A percentile compares a stretch with the other conserved stretches of the same genome.
These are phyloP conservation scores for Apotomis betuletana DNA, from an alignment of 2,888 invertebrate species.

Conservation along the genomic window DNA sequence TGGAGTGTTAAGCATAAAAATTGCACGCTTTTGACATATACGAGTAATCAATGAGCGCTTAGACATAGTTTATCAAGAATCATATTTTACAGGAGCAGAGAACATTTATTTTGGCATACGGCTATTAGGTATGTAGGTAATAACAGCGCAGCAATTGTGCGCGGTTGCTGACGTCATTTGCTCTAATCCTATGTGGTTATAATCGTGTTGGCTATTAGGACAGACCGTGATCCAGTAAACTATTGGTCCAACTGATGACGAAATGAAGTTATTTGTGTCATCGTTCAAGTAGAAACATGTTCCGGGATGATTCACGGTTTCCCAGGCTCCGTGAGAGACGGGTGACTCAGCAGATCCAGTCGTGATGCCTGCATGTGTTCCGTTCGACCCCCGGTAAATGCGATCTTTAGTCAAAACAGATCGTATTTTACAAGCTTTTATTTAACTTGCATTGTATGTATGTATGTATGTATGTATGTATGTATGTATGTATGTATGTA, in stretches of 20 bases:
- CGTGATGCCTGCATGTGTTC: conserved; percentile 35
- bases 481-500: too few relatives aligned
- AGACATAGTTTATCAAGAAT: too few relatives aligned
- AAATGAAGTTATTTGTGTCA: conserved; percentile 35
- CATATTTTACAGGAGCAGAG: too few relatives aligned
- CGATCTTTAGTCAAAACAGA: conserved; percentile 18
- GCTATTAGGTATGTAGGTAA: too few relatives aligned
- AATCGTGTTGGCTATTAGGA: background rate
- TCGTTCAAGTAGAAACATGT: conserved; percentile 36
- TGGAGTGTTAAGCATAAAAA: too few relatives aligned
- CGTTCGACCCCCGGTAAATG: conserved; percentile 15
- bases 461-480: too few relatives aligned
- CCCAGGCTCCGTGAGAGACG: conserved; percentile 40
- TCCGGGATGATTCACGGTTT: conserved; percentile 40
- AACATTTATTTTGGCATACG: too few relatives aligned
- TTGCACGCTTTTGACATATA: too few relatives aligned
- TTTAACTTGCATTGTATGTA: too few relatives aligned
- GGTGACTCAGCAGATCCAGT: conserved; percentile 36
- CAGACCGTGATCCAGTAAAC: conserved; percentile 28
- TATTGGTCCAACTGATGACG: conserved; percentile 30
- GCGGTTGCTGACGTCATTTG: background rate
- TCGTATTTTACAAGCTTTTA: too few relatives aligned
- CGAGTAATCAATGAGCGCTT: too few relatives aligned
- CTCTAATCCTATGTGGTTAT: background rate
- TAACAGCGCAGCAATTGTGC: too few relatives aligned